Evolutionary conservation across 92 coral and sea anemone genomes (phyloP).

Genomic region (Palythoa grandis): DNA sequence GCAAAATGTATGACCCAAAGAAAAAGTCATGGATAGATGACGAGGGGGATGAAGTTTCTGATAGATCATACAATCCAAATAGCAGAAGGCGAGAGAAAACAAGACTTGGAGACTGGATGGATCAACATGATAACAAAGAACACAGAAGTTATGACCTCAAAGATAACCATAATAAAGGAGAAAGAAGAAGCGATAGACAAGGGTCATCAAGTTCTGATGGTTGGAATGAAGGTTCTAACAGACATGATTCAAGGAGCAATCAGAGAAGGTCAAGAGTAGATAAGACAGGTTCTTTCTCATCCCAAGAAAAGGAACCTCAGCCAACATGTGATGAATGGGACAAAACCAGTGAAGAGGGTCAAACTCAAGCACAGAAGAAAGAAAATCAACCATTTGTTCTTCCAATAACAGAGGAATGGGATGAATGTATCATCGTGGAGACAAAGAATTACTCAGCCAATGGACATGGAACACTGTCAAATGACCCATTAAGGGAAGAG

Average conservation of each 20-base stretch:
- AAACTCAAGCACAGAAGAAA: neutral
- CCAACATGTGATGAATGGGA: conserved; percentile 21
- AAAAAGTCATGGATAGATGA: conserved; percentile 19
- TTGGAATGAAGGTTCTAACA: neutral
- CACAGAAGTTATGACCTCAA: neutral
- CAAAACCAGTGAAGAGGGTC: neutral
- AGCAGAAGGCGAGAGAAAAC: conserved; percentile 16
- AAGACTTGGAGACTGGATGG: conserved; percentile 31
- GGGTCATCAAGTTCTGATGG: conserved; percentile 9
- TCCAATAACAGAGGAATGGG: conserved; percentile 22
- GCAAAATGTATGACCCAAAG: conserved; percentile 43
- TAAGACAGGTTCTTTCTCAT: neutral
- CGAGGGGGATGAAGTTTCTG: conserved; percentile 2
- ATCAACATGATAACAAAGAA: conserved; percentile 2
- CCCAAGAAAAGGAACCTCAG: neutral
- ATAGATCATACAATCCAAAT: conserved; percentile 8
- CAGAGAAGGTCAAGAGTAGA: neutral
- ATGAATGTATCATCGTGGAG: neutral
- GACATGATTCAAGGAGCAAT: neutral
- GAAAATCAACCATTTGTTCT: neutral
- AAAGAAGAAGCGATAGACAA: neutral
- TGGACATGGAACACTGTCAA: neutral
- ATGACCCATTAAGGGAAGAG: neutral
- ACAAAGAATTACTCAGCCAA: neutral
- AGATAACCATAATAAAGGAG: neutral